Evolutionary conservation across 2,113 vertebrate species (phyloP), one percentile per base, ranked within the genome.

Genomic region (Pardalotus punctatus): DNA sequence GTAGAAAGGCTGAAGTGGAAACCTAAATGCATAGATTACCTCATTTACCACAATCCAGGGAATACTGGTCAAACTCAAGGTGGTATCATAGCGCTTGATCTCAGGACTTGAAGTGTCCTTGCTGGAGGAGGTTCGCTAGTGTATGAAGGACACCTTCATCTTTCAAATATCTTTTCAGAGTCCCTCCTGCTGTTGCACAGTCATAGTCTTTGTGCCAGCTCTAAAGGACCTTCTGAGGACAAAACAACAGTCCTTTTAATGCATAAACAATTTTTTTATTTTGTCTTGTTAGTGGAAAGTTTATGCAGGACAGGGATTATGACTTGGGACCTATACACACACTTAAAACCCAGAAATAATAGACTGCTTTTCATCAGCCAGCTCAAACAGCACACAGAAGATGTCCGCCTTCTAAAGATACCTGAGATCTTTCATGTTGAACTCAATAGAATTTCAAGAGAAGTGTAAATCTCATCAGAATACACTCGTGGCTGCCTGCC

Each of bases 161-260:
- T n/a, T n/a, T n/a, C n/a, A n/a, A n/a, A 24, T 65, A 66, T 73
- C 71, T 27, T 51, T 94, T 67, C 72, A 70, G 93, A 20, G 64
- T 81, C 66, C 82, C 60, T 92, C 88, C 91, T 93, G 94, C 86
- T 97, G 86, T 88, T 94, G 35, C 13, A 0, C 40, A 71, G 76
- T 83, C 5, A 1, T 33, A 35, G 64, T 31, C 67, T 70, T 92
- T 93, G 80, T 94, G 80, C 54, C 67, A 86, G 54, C 45, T 35
- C 33, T 80, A 7, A 70, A 73, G 38, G 82, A 83, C 50, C 33
- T 94, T 88, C 54, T 92, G 76, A 96, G 95, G 94, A 92, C 76
- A 94, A 92, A 95, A 94, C 56, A 96, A 93, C 88, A 96, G 38
- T 88, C 9, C n/a, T 47, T 83, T 86, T 62, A 35, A 62, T 86